Evolutionary conservation across 2,888 invertebrate species (phyloP), one percentile per base, ranked within the genome.

Genomic region (Chymomyza caudatula): DNA sequence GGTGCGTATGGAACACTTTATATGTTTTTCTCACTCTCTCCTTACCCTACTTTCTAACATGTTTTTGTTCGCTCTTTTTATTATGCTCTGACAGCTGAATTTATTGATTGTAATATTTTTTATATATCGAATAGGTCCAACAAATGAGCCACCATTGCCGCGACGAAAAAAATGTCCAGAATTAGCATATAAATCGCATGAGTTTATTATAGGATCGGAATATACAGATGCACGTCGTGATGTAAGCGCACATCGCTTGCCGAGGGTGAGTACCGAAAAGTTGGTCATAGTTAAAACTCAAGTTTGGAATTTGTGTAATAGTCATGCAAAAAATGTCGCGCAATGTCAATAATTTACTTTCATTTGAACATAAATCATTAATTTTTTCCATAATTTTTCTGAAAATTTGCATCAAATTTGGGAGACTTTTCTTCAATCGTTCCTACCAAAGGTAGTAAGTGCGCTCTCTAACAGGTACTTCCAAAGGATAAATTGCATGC

Each of bases 131-230:
- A 63, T 74, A 91, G 91, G 90, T 76, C 82, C 92, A 76, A 92
- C 92, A 65, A 93, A 95, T 92, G 96, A 96, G 91, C 96, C 96
- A 79, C 95, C 95, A 73, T 93, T 96, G 92, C 96, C 96, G 75
- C 93, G 96, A 78, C 94, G 96, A 90, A 96, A 96, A 93, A 96
- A 96, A 92, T 96, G 96, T 90, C 96, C 96, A 55, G 96, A 96
- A 83, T 93, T 96, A 88, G 96, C 96, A 85, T 96, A 96, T 92
- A 94, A 94, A 91, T 94, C 95, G 88, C 95, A 96, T 92, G 96
- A 96, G 90, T 93, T 96, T 87, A 94, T 96, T 79, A 91, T 89
- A 85, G 90, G 90, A 80, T 90, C 92, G 88, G 94, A 94, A 86
- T 93, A 93, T 81, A 92, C 92, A 77, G 93, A 94, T 80, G 92